phyloP scores from a whole-genome alignment of 2,888 invertebrate genomes.

The Lycia hirtaria region DNA sequence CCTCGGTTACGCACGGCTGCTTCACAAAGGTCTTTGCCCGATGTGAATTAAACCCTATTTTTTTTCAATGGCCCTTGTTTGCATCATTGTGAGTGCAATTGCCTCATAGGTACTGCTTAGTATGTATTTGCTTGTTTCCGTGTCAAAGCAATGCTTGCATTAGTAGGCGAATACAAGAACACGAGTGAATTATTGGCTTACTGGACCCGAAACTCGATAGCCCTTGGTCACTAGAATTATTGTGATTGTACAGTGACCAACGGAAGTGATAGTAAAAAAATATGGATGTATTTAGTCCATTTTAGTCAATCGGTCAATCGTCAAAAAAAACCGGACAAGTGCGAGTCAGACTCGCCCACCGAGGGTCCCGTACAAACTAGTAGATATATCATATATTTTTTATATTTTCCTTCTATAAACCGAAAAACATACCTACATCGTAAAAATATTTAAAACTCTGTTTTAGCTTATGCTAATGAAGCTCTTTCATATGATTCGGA shows the following conservation, averaged over 20 bases:
- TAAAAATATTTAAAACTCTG: too few relatives aligned
- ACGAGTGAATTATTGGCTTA: slow-evolving; percentile 69
- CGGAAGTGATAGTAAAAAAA: slow-evolving; percentile 46
- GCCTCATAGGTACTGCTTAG: slow-evolving; percentile 40
- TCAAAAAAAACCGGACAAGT: too few relatives aligned
- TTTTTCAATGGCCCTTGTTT: slow-evolving; percentile 22
- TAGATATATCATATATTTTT: too few relatives aligned
- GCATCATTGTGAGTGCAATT: slow-evolving; percentile 4
- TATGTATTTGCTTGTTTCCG: neutral
- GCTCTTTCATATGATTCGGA: too few relatives aligned
- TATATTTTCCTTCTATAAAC: neutral
- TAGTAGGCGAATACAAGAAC: slow-evolving; percentile 46
- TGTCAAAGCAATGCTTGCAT: neutral
- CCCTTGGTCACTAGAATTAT: slow-evolving; percentile 72
- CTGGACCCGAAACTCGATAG: slow-evolving; percentile 78
- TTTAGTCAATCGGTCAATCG: too few relatives aligned
- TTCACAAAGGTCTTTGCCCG: slow-evolving; percentile 52
- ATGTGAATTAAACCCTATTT: slow-evolving; percentile 39
- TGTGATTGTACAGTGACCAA: slow-evolving; percentile 50
- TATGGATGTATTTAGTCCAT: neutral
- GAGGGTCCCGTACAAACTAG: too few relatives aligned
- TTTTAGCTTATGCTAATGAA: too few relatives aligned
- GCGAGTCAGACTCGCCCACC: too few relatives aligned
- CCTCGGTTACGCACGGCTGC: slow-evolving; percentile 74
- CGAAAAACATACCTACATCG: too few relatives aligned